Evolutionary conservation across 2,113 vertebrate genomes (phyloP).

Genomic region (Percopsis transmontana): DNA sequence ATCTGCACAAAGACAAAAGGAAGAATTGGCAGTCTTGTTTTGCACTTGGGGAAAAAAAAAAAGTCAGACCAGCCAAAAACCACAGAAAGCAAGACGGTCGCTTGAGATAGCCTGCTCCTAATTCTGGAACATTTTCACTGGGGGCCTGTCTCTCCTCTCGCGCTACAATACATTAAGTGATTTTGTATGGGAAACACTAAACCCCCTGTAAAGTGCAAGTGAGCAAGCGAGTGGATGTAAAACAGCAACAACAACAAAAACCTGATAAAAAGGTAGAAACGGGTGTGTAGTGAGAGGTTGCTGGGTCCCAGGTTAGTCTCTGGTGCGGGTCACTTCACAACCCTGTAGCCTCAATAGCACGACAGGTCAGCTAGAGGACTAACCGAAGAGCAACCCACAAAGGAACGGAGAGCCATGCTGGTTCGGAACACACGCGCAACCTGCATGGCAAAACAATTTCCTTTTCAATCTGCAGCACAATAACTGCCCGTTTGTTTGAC

Average conservation of each 20-base stretch:
- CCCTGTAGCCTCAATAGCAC: slow-evolving; percentile 57
- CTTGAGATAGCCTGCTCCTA: slow-evolving; percentile 30
- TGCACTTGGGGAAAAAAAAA: slow-evolving; percentile 15
- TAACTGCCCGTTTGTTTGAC: slow-evolving; percentile 67
- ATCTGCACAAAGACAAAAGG: slow-evolving; percentile 2
- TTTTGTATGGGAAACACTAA: slow-evolving; percentile 41
- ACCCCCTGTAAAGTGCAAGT: slow-evolving; percentile 15
- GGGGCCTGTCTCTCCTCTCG: slow-evolving; percentile 24
- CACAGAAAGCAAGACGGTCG: slow-evolving; percentile 23
- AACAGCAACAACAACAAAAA: not conserved
- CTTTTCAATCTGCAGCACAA: slow-evolving; percentile 64
- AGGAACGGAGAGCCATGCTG: slow-evolving; percentile 17
- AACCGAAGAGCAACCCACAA: slow-evolving; percentile 49
- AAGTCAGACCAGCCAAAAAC: slow-evolving; percentile 11
- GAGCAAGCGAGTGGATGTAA: slow-evolving; percentile 24
- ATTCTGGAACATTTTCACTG: slow-evolving; percentile 42
- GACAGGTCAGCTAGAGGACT: slow-evolving; percentile 69
- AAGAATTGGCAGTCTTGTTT: slow-evolving; percentile 9
- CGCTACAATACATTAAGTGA: slow-evolving; percentile 44
- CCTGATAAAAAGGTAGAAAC: slow-evolving; percentile 23
- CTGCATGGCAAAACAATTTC: slow-evolving; percentile 61
- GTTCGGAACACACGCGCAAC: not conserved
- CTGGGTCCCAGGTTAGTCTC: slow-evolving; percentile 45
- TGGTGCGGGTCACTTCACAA: slow-evolving; percentile 58
- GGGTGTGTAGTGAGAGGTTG: slow-evolving; percentile 26